phyloP scores from a whole-genome alignment of 2,888 invertebrate species.

The Isotomurus palustris region DNA sequence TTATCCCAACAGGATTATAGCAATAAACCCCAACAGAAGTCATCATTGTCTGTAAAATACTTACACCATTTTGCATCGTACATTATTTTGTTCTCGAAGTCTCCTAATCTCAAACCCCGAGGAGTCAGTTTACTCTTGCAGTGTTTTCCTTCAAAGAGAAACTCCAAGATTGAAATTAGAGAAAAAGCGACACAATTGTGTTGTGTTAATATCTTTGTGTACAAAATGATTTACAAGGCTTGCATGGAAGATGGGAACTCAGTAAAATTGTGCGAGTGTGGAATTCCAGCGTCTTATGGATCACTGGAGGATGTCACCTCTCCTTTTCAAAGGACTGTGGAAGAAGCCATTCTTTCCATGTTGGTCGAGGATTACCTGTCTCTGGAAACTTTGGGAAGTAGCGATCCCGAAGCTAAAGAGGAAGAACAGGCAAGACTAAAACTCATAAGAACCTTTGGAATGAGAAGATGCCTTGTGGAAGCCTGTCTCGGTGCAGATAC shows the following conservation, averaged over 20 bases:
- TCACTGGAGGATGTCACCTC: constrained; percentile 19
- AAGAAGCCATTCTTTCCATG: constrained; percentile 32
- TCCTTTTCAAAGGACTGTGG: constrained; percentile 30
- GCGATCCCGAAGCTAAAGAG: background rate
- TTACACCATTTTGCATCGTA: constrained; percentile 31
- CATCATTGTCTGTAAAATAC: constrained; percentile 23
- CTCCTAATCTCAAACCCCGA: constrained; percentile 14
- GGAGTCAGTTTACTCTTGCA: constrained; percentile 27
- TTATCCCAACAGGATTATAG: background rate
- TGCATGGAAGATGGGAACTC: constrained; percentile 34
- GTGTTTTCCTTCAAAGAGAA: constrained; percentile 33
- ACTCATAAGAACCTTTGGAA: constrained; percentile 25
- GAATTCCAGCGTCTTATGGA: constrained; percentile 30
- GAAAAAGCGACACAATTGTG: constrained; percentile 28
- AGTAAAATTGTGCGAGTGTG: constrained; percentile 34
- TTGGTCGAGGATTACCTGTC: constrained; percentile 24
- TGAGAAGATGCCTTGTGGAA: constrained; percentile 33
- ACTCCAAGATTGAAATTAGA: constrained; percentile 29
- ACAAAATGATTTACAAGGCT: constrained; percentile 31
- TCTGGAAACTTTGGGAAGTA: background rate
- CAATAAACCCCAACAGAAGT: no score
- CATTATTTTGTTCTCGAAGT: constrained; percentile 29
- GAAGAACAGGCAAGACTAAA: background rate
- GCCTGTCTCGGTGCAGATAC: constrained; percentile 22
- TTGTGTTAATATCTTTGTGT: constrained; percentile 20